These are phyloP conservation scores for Cryptocephalus moraei DNA, from an alignment of 2,888 invertebrate species.

Conservation along the genomic window DNA sequence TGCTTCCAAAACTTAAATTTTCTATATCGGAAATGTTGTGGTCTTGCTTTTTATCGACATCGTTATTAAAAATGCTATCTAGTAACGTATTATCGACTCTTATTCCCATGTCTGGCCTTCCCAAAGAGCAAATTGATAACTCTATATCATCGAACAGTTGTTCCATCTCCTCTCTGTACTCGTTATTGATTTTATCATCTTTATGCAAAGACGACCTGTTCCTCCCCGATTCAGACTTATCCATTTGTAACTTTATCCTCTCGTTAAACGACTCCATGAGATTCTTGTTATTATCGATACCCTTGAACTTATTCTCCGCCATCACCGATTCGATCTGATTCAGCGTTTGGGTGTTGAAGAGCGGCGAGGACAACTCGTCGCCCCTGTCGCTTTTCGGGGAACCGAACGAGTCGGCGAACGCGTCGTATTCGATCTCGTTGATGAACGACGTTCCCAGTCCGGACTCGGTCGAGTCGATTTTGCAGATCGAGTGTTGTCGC, in stretches of 20 bases:
- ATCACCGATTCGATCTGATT: conserved; percentile 21
- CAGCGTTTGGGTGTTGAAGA: conserved; percentile 25
- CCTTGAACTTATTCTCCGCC: conserved; percentile 3
- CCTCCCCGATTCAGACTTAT: conserved; percentile 8
- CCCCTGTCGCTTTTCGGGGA: too few species aligned
- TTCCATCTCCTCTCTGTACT: conserved; percentile 35
- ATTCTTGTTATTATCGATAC: neutral
- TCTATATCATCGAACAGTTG: conserved; percentile 42
- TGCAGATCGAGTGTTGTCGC: too few species aligned
- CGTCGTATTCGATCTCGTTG: too few species aligned
- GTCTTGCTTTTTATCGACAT: conserved; percentile 22
- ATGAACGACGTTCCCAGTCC: too few species aligned
- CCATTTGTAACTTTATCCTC: conserved; percentile 8
- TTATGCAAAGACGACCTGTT: conserved; percentile 18
- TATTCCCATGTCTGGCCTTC: conserved; percentile 15
- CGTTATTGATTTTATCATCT: conserved; percentile 15
- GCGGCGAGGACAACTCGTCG: conserved; percentile 10
- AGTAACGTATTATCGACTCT: conserved; percentile 20
- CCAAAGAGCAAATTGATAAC: conserved; percentile 42
- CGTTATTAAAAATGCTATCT: conserved; percentile 19
- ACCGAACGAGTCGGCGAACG: too few species aligned
- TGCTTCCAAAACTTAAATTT: conserved; percentile 22
- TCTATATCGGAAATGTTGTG: conserved; percentile 9
- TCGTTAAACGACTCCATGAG: conserved; percentile 10
- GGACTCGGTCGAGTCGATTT: too few species aligned